Evolutionary conservation across 1,140 invertebrate genomes (phyloP), one percentile per base, ranked within the genome.

Genomic region (Pectinophora gossypiella): DNA sequence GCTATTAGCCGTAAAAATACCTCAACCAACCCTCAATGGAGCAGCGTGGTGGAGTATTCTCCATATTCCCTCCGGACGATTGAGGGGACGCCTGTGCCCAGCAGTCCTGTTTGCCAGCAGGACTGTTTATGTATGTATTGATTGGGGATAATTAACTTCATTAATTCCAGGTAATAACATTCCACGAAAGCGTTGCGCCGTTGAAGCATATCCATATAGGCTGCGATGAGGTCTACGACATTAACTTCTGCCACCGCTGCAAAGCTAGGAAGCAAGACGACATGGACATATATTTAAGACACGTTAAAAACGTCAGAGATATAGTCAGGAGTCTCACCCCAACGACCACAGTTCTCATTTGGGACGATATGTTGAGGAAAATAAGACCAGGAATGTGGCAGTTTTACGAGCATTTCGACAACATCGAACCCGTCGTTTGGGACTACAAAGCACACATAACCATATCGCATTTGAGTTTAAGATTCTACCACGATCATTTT

Each of bases 201-300:
- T 88, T 94, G 23, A 91, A 92, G 35, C 93, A 93, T 64, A 72
- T 96, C 3, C 94, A 96, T 62, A 93, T 96, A 50, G 95, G 95
- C 3, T 94, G 93, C 48, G 94, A 96, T 73, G 95, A 96, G 86
- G 93, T 96, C 0, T 94, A 91, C 77, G 94, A 96, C 1, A 13
- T 44, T 9, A 44, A 44, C 13, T 12, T 20, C 10, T 44, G 42
- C 13, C 10, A 10, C 9, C 1, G 12, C 2, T 44, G 42, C 20
- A 20, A 2, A 20, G 20, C 7, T 12, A 6, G 18, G 12, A 20
- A 21, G 13, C 19, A 20, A 1, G 3, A 19, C 9, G 9, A 20
- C 42, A 44, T 18, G 18, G 19, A 44, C 10, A 1, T 44, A 7
- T 44, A 12, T 12, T 10, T 21, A 3, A 21, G 10, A 1, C 19